Percentiles rank a stretch among this genome's conserved stretches.
These are phyloP conservation scores for Augiades crinisus DNA, from an alignment of 2,888 invertebrate species.

Conservation along the genomic window DNA sequence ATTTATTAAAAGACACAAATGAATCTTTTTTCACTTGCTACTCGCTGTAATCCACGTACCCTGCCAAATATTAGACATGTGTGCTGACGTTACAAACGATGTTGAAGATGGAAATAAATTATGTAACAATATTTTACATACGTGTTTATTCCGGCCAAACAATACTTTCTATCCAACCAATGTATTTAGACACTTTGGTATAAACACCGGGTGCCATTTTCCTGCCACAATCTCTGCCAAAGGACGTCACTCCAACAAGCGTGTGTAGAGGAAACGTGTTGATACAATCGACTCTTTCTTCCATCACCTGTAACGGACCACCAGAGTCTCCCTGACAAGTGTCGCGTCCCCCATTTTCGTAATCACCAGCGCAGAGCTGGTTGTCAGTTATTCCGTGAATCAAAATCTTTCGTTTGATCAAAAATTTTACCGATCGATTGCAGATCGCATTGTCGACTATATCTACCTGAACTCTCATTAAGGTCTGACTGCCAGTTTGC, in stretches of 20 bases:
- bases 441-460: conserved; percentile 52
- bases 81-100: no score
- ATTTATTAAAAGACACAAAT: no score
- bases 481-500: conserved; percentile 58
- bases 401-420: conserved; percentile 59
- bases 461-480: conserved; percentile 75
- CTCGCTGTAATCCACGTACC: no score
- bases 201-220: conserved; percentile 78
- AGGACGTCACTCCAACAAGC: conserved; percentile 76
- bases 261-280: conserved; percentile 64
- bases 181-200: conserved; percentile 65
- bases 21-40: no score
- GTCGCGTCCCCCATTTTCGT: conserved; percentile 65
- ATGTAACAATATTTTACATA: no score
- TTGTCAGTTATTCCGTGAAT: conserved; percentile 54
- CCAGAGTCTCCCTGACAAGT: conserved; percentile 78
- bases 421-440: conserved; percentile 60
- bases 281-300: conserved; percentile 59
- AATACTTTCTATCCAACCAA: conserved; percentile 74
- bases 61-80: no score
- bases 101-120: no score
- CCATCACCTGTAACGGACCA: conserved; percentile 68
- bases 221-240: conserved; percentile 76
- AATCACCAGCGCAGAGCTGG: conserved; percentile 74
- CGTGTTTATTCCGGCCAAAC: conserved; percentile 59